Evolutionary conservation across 2,113 vertebrate species (phyloP), one percentile per base, ranked within the genome.

Genomic region (Pseudopodoces humilis): DNA sequence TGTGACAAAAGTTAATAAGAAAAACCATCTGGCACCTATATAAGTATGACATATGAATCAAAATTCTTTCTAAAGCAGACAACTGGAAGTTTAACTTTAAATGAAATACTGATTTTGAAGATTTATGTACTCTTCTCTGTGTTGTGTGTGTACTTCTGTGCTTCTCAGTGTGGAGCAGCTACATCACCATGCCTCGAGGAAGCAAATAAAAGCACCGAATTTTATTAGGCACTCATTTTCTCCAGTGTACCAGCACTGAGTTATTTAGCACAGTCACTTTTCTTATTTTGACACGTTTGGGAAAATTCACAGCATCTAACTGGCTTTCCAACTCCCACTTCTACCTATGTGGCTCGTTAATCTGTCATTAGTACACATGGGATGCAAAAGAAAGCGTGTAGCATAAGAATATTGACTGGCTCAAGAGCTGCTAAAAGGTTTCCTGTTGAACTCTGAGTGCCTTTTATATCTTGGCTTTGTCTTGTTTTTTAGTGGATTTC

Each of bases 261-360:
- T 96, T 96, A 94, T 95, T 97, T 97, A 97, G 90, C 90, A 89
- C 41, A 97, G 87, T 35, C 72, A 86, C 80, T 95, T 96, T 69
- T 94, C 89, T 95, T 98, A 95, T 97, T 97, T 97, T 97, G 96
- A 98, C 93, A 97, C 21, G 0, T 97, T 94, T 94, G 59, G 70
- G 80, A 90, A 97, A 94, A 96, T 92, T 89, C 88, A 47, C 91
- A 95, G 88, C 53, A 7, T 95, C 43, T 95, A 96, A 96, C 84
- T 97, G 90, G 86, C 89, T 96, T 97, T 96, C 90, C 79, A 74
- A 96, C 86, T 97, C 95, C 88, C 95, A 94, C 95, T 96, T 96
- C 81, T 58, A 92, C 92, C 97, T 97, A 64, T 90, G 92, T 74
- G 71, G 49, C 83, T 89, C 47, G 13, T 88, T 96, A 93, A 95